Evolutionary conservation across 1,140 invertebrate species (phyloP).

Genomic region (Anastrepha ludens): DNA sequence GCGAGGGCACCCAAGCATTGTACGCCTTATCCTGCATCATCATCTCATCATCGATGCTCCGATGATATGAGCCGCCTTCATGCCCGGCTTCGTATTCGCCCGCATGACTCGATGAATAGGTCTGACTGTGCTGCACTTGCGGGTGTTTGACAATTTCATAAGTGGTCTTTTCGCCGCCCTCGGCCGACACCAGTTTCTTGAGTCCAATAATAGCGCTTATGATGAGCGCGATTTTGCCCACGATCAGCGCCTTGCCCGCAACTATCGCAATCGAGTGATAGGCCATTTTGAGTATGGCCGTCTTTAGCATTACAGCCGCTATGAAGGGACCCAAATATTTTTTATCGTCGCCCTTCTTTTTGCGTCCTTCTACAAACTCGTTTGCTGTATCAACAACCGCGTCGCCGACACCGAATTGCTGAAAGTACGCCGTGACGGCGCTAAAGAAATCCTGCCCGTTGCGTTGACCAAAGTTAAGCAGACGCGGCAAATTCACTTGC

Average conservation of each 20-base stretch:
- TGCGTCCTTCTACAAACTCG: constrained; percentile 58
- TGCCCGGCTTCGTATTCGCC: constrained; percentile 80
- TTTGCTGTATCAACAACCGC: not conserved
- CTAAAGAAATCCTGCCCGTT: constrained; percentile 70
- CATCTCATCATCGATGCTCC: constrained; percentile 78
- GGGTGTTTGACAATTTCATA: constrained; percentile 90
- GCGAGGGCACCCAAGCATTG: constrained; percentile 74
- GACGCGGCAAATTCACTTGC: constrained; percentile 76
- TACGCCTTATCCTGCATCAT: constrained; percentile 78
- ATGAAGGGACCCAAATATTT: constrained; percentile 78
- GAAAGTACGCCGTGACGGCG: constrained; percentile 60
- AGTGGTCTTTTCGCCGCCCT: constrained; percentile 84
- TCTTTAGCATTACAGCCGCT: constrained; percentile 80
- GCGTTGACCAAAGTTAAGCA: constrained; percentile 68
- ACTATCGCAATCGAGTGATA: constrained; percentile 84
- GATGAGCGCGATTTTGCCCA: constrained; percentile 80
- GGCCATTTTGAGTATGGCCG: constrained; percentile 82
- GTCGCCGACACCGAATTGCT: constrained; percentile 55
- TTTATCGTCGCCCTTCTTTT: constrained; percentile 78
- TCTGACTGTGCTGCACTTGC: constrained; percentile 84
- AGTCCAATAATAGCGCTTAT: constrained; percentile 84
- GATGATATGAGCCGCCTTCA: constrained; percentile 78
- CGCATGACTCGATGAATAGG: constrained; percentile 83
- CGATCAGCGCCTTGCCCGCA: constrained; percentile 81
- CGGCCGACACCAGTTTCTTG: constrained; percentile 82